Conservation (phyloP, 1,140 invertebrate genomes). For the Apis mellifera region DNA sequence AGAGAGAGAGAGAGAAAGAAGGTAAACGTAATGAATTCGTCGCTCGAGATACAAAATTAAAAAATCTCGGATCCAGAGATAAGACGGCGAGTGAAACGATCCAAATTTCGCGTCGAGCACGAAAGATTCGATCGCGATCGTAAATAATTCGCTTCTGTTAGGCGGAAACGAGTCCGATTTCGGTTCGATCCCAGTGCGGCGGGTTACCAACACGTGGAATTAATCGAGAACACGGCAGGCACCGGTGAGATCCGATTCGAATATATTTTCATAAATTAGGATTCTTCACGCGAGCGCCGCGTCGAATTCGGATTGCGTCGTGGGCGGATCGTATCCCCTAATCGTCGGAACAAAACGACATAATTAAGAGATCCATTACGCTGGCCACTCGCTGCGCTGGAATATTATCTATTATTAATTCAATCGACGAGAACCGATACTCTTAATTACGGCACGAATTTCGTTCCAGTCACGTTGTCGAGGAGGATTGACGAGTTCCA, state of each 20-base stretch:
- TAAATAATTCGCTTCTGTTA: constrained; percentile 14
- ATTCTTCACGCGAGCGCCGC: constrained; percentile 26
- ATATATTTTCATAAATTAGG: constrained; percentile 71
- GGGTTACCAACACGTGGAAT: constrained; percentile 33
- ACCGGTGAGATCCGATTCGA: constrained; percentile 44
- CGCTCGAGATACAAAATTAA: neutral
- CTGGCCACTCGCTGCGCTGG: neutral
- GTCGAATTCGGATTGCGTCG: constrained; percentile 48
- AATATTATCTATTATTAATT: constrained; percentile 61
- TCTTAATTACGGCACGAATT: constrained; percentile 50
- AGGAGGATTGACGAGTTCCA: constrained; percentile 39
- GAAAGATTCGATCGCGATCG: neutral
- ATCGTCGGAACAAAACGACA: constrained; percentile 61
- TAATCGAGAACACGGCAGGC: constrained; percentile 36
- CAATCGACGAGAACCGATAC: constrained; percentile 45
- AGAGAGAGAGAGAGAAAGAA: too few relatives aligned
- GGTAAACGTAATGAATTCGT: neutral
- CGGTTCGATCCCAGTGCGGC: neutral
- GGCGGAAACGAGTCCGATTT: neutral
- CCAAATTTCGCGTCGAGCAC: neutral
- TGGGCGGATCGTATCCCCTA: constrained; percentile 57
- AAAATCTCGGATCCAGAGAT: neutral
- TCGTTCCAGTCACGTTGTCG: neutral
- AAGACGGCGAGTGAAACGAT: neutral
- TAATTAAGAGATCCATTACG: constrained; percentile 71